Evolutionary conservation across 2,113 vertebrate genomes (phyloP).

Genomic region (Campylomormyrus numenius): DNA sequence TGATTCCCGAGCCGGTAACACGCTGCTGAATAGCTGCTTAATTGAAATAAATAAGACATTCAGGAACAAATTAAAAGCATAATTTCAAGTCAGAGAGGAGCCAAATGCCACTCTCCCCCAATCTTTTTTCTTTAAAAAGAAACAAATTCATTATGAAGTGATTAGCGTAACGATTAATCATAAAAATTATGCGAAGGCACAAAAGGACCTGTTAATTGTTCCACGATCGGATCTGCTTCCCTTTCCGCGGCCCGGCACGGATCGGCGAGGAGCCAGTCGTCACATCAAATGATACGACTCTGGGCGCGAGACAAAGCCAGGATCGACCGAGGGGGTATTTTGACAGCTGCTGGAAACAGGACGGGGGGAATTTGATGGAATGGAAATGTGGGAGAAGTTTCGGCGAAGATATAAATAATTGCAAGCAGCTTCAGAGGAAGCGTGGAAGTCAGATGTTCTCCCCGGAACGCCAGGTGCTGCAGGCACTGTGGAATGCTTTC

Average conservation of each 20-base stretch:
- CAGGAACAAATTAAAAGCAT: neutral
- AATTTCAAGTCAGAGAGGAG: neutral
- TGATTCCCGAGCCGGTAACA: neutral
- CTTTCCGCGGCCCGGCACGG: neutral
- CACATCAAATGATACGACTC: neutral
- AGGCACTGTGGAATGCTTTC: neutral
- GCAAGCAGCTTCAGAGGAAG: neutral
- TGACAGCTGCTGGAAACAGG: slow-evolving; percentile 6
- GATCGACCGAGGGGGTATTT: neutral
- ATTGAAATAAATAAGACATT: slow-evolving; percentile 37
- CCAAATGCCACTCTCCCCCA: neutral
- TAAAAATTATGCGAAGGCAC: neutral
- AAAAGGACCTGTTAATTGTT: slow-evolving; percentile 13
- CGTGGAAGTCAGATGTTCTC: slow-evolving; percentile 14
- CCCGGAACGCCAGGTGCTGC: neutral
- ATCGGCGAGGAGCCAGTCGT: neutral
- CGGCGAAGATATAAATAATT: slow-evolving; percentile 11
- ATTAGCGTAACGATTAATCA: neutral
- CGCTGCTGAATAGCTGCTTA: slow-evolving; percentile 28
- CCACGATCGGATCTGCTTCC: neutral
- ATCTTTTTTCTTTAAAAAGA: neutral
- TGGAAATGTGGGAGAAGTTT: neutral
- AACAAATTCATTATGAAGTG: neutral
- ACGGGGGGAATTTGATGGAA: slow-evolving; percentile 5
- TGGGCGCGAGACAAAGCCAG: neutral